phyloP scores from a whole-genome alignment of 2,113 vertebrate species.

The Rhipidura dahli region DNA sequence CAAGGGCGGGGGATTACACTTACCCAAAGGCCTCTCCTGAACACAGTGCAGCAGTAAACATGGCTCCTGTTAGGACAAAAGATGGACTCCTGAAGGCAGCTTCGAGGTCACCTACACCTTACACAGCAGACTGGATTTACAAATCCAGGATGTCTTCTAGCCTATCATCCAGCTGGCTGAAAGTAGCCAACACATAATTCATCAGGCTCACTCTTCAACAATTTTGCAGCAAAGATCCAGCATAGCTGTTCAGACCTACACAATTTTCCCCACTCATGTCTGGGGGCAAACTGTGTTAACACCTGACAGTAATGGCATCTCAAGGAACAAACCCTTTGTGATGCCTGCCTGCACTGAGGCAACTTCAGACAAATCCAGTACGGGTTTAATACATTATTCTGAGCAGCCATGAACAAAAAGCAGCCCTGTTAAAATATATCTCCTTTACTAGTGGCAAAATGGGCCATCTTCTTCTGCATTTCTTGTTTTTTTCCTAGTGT shows the following conservation, averaged over 20 bases:
- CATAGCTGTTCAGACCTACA: neutral
- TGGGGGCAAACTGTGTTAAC: neutral
- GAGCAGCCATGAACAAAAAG: neutral
- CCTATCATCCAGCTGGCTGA: accelerated
- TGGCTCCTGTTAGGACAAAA: neutral
- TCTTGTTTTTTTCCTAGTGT: neutral
- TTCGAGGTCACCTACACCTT: neutral
- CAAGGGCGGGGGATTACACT: neutral
- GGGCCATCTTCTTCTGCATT: neutral
- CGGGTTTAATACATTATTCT: neutral
- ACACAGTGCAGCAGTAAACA: neutral
- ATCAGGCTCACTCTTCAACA: neutral
- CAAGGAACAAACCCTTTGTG: neutral
- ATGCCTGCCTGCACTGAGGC: neutral
- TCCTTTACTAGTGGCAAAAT: neutral
- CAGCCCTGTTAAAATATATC: neutral
- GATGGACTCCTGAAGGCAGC: neutral
- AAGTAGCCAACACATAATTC: neutral
- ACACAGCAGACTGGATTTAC: neutral
- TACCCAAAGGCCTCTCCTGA: neutral
- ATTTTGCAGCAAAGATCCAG: neutral
- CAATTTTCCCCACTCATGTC: neutral
- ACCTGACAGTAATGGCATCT: neutral
- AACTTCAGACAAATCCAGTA: neutral
- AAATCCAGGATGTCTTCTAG: neutral